Evolutionary conservation across 2,113 vertebrate genomes (phyloP).

Genomic region (Hylia prasina): DNA sequence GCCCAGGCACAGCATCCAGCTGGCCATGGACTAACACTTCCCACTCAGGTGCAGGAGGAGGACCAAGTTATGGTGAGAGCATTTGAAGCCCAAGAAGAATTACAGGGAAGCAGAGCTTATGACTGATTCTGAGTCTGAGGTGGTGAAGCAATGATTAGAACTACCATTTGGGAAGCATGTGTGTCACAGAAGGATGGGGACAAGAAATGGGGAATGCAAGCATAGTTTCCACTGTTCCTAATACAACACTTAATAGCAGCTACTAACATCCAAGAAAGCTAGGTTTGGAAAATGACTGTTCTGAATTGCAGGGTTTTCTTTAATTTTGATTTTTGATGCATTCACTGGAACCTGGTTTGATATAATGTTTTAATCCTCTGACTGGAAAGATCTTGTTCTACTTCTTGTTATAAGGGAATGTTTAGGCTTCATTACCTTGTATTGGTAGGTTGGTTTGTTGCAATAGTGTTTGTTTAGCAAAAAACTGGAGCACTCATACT

Average conservation of each 20-base stretch:
- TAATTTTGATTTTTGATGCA: not conserved
- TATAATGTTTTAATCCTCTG: not conserved
- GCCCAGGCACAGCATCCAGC: not conserved
- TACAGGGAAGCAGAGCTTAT: not conserved
- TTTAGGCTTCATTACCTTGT: not conserved
- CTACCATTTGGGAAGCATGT: not conserved
- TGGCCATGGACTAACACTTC: fast-evolving
- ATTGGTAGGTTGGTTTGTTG: not conserved
- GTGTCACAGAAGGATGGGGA: not conserved
- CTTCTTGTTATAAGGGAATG: not conserved
- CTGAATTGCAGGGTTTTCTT: not conserved
- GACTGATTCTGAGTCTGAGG: not conserved
- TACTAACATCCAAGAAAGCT: not conserved
- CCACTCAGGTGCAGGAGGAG: not conserved
- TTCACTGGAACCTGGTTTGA: not conserved
- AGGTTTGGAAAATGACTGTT: not conserved
- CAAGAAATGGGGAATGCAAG: not conserved
- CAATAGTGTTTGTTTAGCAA: not conserved
- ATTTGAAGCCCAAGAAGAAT: not conserved
- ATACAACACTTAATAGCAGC: not conserved
- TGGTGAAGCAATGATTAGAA: not conserved
- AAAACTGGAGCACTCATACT: not conserved
- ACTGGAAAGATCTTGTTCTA: not conserved
- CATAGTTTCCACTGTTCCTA: not conserved
- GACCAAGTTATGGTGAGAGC: not conserved